Conservation (phyloP, 2,888 invertebrate genomes). For the Habrosyne pyritoides region DNA sequence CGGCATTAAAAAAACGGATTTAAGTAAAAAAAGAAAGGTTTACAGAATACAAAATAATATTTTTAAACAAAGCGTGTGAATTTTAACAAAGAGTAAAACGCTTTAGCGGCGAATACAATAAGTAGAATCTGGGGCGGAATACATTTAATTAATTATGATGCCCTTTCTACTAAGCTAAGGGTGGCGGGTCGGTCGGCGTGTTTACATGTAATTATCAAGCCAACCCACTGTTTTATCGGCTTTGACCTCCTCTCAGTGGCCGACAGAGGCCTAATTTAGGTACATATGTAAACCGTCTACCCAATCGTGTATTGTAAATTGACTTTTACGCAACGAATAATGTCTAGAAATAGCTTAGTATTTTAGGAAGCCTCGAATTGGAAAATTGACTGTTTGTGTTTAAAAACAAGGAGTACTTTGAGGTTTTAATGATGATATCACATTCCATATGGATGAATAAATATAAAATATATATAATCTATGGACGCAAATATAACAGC, state of each 20-base stretch:
- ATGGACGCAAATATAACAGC: not conserved
- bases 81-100: not conserved
- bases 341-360: not conserved
- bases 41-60: not conserved
- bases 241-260: conserved; percentile 44
- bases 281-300: conserved; percentile 49
- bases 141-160: conserved; percentile 11
- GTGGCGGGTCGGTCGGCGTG: conserved; percentile 31
- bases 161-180: conserved; percentile 31
- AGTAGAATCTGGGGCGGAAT: conserved; percentile 1
- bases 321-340: conserved; percentile 26
- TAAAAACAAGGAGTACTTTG: no score
- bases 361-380: not conserved
- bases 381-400: no score
- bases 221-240: conserved; percentile 52
- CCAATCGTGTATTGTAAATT: conserved; percentile 40
- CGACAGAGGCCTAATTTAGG: conserved; percentile 57
- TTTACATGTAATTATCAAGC: conserved; percentile 70
- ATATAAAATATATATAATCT: no score
- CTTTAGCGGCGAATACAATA: not conserved
- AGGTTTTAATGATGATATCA: no score
- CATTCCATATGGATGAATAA: no score
- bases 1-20: not conserved
- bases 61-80: not conserved
- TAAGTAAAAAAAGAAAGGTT: not conserved